Evolutionary conservation across 2,888 invertebrate genomes (phyloP).

Genomic region (Pheosia gnoma): DNA sequence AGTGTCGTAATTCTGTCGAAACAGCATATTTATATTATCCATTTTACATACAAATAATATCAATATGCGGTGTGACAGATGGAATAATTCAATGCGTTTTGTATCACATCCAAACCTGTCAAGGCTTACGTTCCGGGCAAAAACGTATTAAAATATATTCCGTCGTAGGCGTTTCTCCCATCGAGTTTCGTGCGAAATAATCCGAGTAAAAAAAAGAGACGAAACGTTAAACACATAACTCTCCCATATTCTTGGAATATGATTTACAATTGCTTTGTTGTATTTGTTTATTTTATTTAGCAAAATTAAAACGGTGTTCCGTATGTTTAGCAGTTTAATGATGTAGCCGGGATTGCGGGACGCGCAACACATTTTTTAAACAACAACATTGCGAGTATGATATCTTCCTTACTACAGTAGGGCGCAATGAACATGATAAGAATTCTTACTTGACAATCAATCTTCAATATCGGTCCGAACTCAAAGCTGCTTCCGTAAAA

Average conservation of each 20-base stretch:
- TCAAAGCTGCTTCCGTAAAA: too few species aligned
- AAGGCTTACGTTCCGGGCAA: slow-evolving; percentile 28
- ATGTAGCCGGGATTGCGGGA: slow-evolving; percentile 37
- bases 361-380: slow-evolving; percentile 24
- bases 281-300: slow-evolving; percentile 43
- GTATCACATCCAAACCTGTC: background rate
- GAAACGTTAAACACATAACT: slow-evolving; percentile 44
- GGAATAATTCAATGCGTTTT: slow-evolving; percentile 36
- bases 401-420: too few species aligned
- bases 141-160: slow-evolving; percentile 48
- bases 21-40: slow-evolving; percentile 24
- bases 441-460: too few species aligned
- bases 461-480: too few species aligned
- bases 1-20: too few species aligned
- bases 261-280: slow-evolving; percentile 53
- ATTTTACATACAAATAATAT: slow-evolving; percentile 38
- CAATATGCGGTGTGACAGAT: slow-evolving; percentile 37
- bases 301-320: slow-evolving; percentile 41
- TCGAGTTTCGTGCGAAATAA: slow-evolving; percentile 12
- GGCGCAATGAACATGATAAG: too few species aligned
- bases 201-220: slow-evolving; percentile 12
- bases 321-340: slow-evolving; percentile 39
- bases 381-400: slow-evolving; percentile 4
- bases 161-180: slow-evolving; percentile 31
- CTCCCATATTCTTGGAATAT: slow-evolving; percentile 49